Conservation (phyloP, 2,797 vertebrate species). For the Chrosomus eos region DNA sequence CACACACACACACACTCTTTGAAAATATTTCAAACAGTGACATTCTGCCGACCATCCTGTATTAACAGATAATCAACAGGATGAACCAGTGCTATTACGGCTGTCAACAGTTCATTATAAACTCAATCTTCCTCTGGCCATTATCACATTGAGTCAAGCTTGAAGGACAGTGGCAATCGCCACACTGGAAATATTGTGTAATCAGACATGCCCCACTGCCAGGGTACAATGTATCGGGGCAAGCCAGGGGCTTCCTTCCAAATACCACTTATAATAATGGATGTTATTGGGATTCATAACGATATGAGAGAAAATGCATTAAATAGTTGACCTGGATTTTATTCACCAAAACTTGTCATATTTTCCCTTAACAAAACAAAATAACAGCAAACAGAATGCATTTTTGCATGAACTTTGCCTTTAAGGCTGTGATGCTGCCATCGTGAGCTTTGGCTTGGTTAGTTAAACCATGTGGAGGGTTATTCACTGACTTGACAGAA, state of each 20-base stretch:
- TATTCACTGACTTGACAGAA: background rate
- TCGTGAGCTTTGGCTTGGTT: background rate
- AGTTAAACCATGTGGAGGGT: background rate
- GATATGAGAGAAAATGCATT: background rate
- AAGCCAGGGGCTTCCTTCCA: conserved; percentile 60
- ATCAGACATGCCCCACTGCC: conserved; percentile 54
- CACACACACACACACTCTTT: background rate
- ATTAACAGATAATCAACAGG: conserved; percentile 36
- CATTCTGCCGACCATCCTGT: background rate
- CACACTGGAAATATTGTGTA: conserved; percentile 56
- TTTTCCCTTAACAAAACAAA: background rate
- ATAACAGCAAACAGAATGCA: background rate
- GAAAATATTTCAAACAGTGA: conserved; percentile 13
- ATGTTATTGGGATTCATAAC: conserved; percentile 42
- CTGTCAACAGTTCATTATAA: conserved; percentile 41
- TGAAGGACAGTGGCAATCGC: conserved; percentile 49
- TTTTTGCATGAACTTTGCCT: background rate
- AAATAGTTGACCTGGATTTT: background rate
- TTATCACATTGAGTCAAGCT: conserved; percentile 41
- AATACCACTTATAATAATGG: conserved; percentile 67
- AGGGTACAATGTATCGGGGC: conserved; percentile 27
- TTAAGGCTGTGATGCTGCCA: background rate
- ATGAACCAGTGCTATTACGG: conserved; percentile 22
- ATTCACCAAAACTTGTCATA: background rate
- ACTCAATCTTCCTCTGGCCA: conserved; percentile 43